Evolutionary conservation across 2,888 invertebrate genomes (phyloP).

Genomic region (Drosophila colorata): DNA sequence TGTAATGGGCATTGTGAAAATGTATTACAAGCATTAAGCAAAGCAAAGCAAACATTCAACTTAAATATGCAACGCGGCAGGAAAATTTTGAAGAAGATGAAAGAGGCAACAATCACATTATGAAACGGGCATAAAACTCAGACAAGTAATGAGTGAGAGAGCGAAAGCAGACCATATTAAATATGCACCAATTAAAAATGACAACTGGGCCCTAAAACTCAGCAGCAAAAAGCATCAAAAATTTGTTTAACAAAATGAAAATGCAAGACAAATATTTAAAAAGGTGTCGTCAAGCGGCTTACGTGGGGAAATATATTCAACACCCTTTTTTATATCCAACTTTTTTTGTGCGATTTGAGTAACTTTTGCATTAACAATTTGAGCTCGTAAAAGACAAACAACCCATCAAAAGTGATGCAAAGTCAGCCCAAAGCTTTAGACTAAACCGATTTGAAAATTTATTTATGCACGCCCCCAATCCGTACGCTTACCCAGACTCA

Average conservation of each 20-base stretch:
- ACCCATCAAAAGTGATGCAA: conserved; percentile 48
- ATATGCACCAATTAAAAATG: conserved; percentile 79
- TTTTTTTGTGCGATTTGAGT: conserved; percentile 22
- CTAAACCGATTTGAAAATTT: conserved; percentile 70
- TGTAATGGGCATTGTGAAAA: conserved; percentile 54
- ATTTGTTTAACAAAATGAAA: conserved; percentile 62
- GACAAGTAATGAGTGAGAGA: conserved; percentile 59
- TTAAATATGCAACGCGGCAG: conserved; percentile 73
- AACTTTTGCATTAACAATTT: conserved; percentile 68
- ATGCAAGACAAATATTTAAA: conserved; percentile 68
- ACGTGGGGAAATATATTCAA: conserved; percentile 38
- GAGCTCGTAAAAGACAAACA: conserved; percentile 68
- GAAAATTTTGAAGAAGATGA: conserved; percentile 44
- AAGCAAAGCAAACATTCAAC: conserved; percentile 50
- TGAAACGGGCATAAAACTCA: conserved; percentile 70
- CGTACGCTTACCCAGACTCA: background rate
- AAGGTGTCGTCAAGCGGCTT: conserved; percentile 54
- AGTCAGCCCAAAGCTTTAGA: conserved; percentile 35
- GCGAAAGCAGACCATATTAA: conserved; percentile 51
- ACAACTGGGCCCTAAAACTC: conserved; percentile 55
- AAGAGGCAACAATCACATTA: conserved; percentile 37
- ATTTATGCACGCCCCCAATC: conserved; percentile 48
- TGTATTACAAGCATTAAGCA: conserved; percentile 44
- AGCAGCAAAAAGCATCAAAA: conserved; percentile 50
- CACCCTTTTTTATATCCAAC: conserved; percentile 52